Base-by-base conservation (phyloP, 1,140 invertebrate genomes). In the Drosophila pruinosa region DNA sequence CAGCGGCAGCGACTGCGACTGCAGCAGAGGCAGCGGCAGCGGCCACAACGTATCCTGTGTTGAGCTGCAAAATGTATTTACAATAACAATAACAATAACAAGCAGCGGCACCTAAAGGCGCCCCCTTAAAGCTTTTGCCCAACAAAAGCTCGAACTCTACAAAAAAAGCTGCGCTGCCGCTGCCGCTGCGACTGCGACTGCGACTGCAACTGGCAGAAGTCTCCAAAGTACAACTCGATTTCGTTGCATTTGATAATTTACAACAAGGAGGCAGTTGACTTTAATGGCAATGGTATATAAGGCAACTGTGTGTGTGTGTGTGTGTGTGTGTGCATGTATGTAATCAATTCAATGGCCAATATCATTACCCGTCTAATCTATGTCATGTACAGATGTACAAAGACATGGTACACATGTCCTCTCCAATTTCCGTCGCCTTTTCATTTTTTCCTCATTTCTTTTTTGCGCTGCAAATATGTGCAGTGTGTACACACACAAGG, bases 41-140 rank as follows among this genome's bases (percentile, higher is more conserved):
- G 17, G 57, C 65, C 26, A 48, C 77, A 81, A 80, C 73, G 68
- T 68, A 76, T 80, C 77, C 76, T 75, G 59, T 72, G 72, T 75
- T 68, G 76, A 77, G 73, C 52, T 31, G 12, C 10, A n/a, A 26
- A 38, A 14, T 47, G 6, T 50, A 61, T 50, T 17, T 53, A 50
- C 61, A 79, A 56, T 3, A 75, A 70, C 56, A 68, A 59, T 41
- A 79, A 28, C 10, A 41, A 48, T 19, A 58, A 52, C 17, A 52
- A 48, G 2, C 31, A 28, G 6, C 26, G 21, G 34, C 56, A 50
- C 39, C 53, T 38, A 58, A 28, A 21, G 41, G 34, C 54, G 61
- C 22, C 61, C 36, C 26, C 38, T 14, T 43, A 45, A 53, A 41
- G 50, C 24, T 48, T 15, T 28, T 7, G 36, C 31, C 34, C 39